Percentiles rank a stretch among this genome's conserved stretches.
phyloP scores from a whole-genome alignment of 2,888 invertebrate species.

The Emmelina monodactyla region DNA sequence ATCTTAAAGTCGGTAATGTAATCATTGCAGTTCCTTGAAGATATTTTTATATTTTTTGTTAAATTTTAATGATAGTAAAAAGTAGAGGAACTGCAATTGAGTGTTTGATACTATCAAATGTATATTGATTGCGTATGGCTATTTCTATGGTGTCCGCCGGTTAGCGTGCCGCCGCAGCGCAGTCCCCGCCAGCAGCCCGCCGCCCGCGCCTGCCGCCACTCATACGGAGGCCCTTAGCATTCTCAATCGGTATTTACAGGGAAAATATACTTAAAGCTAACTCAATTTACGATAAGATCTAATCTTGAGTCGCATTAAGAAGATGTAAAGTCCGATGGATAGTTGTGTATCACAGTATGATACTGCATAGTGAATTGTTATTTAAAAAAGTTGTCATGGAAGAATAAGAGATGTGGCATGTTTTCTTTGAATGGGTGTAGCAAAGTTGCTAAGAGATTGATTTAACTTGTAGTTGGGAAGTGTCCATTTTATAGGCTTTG shows the following conservation, averaged over 20 bases:
- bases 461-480: constrained; percentile 59
- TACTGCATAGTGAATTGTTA: no score
- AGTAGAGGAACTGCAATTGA: constrained; percentile 60
- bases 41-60: constrained; percentile 8
- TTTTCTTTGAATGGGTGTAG: not conserved
- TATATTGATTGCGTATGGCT: constrained; percentile 67
- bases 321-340: constrained; percentile 35
- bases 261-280: constrained; percentile 61
- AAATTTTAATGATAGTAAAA: constrained; percentile 5
- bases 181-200: constrained; percentile 42
- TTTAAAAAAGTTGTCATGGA: not conserved
- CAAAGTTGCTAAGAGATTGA: constrained; percentile 46
- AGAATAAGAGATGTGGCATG: no score
- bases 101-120: constrained; percentile 49
- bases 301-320: no score
- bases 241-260: constrained; percentile 65
- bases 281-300: no score
- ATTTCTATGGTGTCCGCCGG: constrained; percentile 64
- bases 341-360: no score
- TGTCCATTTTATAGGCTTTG: constrained; percentile 43
- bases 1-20: constrained; percentile 42
- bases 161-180: constrained; percentile 36
- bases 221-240: constrained; percentile 62
- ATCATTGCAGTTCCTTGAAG: constrained; percentile 62
- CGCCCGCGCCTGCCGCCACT: constrained; percentile 46